These are phyloP conservation scores for Theocolax elegans DNA, from an alignment of 1,140 invertebrate species.

Conservation along the genomic window DNA sequence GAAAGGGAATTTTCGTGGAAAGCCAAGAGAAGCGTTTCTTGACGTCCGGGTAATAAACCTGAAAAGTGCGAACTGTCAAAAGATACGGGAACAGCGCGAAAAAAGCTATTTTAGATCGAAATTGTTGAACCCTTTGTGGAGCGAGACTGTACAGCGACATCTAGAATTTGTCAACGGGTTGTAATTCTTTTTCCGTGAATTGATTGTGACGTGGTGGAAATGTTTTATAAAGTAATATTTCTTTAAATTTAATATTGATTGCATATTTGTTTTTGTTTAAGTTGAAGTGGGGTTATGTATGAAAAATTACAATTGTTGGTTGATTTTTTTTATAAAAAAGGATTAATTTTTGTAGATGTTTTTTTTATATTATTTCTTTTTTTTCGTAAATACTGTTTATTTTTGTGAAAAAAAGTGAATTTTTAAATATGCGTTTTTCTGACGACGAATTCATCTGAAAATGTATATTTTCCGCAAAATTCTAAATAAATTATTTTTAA, in stretches of 20 bases:
- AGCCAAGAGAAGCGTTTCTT: not conserved
- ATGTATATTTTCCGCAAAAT: too few species aligned
- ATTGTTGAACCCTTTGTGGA: conserved; percentile 14
- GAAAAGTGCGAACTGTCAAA: conserved; percentile 26
- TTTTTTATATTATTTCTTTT: too few species aligned
- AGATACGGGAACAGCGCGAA: not conserved
- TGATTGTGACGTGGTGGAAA: not conserved
- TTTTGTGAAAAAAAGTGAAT: too few species aligned
- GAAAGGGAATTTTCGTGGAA: conserved; percentile 5
- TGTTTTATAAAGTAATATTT: not conserved
- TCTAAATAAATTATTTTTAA: too few species aligned
- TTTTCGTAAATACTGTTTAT: too few species aligned
- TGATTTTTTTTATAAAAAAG: too few species aligned
- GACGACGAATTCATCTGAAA: too few species aligned
- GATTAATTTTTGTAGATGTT: too few species aligned
- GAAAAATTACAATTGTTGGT: too few species aligned
- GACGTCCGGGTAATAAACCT: conserved; percentile 28
- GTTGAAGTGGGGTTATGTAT: too few species aligned
- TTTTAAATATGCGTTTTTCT: too few species aligned
- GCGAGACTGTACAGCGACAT: not conserved
- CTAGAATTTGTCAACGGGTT: not conserved
- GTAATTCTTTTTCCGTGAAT: not conserved
- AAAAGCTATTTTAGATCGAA: conserved; percentile 15
- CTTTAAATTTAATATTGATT: not conserved
- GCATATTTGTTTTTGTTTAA: not conserved